Conservation (phyloP, 2,113 vertebrate species). For the Chaetorhynchus papuensis region DNA sequence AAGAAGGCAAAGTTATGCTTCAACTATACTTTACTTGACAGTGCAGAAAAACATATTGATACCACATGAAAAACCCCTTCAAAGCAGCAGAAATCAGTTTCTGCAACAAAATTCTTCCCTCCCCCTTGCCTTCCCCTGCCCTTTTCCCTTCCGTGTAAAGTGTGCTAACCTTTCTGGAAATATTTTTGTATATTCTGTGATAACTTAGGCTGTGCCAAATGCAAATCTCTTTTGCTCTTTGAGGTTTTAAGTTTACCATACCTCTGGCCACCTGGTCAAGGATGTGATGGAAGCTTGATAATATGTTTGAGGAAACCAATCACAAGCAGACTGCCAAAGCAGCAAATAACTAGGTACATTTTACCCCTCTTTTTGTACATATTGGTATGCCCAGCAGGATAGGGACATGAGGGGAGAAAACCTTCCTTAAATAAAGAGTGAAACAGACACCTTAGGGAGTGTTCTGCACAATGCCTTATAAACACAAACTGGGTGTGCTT, state of each 20-base stretch:
- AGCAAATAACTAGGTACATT: neutral
- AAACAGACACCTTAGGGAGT: neutral
- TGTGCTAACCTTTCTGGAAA: neutral
- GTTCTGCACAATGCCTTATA: neutral
- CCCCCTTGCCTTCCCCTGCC: fast-evolving
- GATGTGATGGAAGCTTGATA: neutral
- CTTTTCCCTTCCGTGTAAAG: neutral
- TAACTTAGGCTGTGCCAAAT: neutral
- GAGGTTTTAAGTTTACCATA: neutral
- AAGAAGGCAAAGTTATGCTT: neutral
- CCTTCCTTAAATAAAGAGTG: neutral
- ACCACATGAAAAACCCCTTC: neutral
- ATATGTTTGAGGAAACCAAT: neutral
- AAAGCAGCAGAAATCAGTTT: neutral
- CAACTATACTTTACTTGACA: neutral
- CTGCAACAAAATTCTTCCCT: neutral
- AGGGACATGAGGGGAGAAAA: neutral
- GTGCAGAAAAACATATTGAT: neutral
- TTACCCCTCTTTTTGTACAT: neutral
- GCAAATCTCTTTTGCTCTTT: neutral
- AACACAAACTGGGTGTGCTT: neutral
- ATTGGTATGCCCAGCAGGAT: neutral
- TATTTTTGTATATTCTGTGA: neutral
- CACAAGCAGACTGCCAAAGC: neutral
- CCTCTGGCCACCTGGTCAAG: neutral